Conservation (phyloP, 2,113 vertebrate genomes). For the Nibea coibor region DNA sequence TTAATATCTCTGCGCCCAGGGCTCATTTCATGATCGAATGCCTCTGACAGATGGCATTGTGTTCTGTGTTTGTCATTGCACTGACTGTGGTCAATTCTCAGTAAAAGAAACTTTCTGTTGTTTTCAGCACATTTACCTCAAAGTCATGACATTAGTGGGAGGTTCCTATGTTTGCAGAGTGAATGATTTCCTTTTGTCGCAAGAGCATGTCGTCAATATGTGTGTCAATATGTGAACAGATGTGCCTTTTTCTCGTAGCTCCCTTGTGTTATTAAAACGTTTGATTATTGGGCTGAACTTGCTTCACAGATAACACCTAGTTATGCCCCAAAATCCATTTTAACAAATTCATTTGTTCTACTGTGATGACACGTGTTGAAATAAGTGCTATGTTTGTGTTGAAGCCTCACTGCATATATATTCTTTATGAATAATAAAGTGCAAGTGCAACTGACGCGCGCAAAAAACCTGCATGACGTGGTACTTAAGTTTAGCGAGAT, state of each 20-base stretch:
- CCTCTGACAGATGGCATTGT: constrained; percentile 48
- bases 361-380: background rate
- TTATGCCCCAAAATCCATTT: background rate
- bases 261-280: background rate
- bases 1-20: constrained; percentile 13
- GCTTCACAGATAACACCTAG: background rate
- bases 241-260: constrained; percentile 9
- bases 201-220: constrained; percentile 41
- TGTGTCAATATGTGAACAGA: constrained; percentile 41
- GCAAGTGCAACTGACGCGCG: background rate
- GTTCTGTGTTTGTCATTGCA: constrained; percentile 50
- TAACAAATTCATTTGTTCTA: background rate
- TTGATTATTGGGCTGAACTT: background rate
- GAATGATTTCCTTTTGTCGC: constrained; percentile 56
- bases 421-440: background rate
- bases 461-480: background rate
- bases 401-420: background rate
- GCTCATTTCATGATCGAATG: constrained; percentile 47
- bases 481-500: background rate
- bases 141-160: constrained; percentile 40
- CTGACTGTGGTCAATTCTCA: constrained; percentile 51
- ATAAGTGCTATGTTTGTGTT: background rate
- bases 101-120: constrained; percentile 56
- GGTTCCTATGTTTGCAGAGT: constrained; percentile 50
- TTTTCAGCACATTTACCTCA: constrained; percentile 63